Evolutionary conservation across 2,797 vertebrate genomes (phyloP).

Genomic region (Dendrocincla fuliginosa): DNA sequence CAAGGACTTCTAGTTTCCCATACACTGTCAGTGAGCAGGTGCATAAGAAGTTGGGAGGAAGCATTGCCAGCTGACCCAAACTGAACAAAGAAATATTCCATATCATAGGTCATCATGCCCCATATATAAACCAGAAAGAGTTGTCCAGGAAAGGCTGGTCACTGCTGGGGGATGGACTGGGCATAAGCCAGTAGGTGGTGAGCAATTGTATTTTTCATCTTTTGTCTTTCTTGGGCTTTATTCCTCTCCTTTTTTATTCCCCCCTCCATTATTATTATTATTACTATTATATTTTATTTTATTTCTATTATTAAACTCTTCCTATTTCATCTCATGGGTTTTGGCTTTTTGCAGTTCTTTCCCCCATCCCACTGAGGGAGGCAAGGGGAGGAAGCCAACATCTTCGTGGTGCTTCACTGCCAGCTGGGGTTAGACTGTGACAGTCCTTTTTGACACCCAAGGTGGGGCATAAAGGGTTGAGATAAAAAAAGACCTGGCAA

Average conservation of each 20-base stretch:
- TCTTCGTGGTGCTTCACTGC: not conserved
- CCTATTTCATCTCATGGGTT: not conserved
- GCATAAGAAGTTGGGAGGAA: not conserved
- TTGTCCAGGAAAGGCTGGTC: not conserved
- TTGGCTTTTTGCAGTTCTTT: not conserved
- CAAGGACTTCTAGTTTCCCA: not conserved
- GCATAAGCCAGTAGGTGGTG: not conserved
- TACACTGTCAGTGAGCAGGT: not conserved
- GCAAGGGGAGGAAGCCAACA: accelerated
- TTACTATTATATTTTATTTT: not conserved
- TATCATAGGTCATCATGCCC: too few species aligned
- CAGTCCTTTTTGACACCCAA: not conserved
- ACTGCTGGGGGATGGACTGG: not conserved
- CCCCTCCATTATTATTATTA: not conserved
- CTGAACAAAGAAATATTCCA: not conserved
- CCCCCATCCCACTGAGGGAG: accelerated
- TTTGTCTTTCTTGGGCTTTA: not conserved
- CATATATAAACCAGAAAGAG: not conserved
- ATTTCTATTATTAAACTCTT: not conserved
- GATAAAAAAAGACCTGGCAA: not conserved
- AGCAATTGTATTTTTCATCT: not conserved
- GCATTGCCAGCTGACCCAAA: not conserved
- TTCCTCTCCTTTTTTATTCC: not conserved
- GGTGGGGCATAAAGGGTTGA: not conserved
- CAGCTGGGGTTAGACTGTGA: not conserved